phyloP scores from a whole-genome alignment of 2,797 vertebrate species.

The Merluccius polli region DNA sequence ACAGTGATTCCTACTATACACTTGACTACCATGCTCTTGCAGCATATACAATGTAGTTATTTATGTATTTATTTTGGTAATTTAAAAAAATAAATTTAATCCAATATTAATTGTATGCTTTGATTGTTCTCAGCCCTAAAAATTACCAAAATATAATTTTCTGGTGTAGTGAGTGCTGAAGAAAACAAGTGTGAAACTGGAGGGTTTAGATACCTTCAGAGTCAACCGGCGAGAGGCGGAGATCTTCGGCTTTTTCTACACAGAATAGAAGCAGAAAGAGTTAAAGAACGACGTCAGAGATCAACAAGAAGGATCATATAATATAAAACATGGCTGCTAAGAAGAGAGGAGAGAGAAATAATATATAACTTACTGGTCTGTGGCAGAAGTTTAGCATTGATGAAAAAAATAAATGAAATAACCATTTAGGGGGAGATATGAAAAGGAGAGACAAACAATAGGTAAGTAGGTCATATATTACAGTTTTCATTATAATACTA shows the following conservation, averaged over 20 bases:
- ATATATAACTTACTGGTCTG: conserved; percentile 55
- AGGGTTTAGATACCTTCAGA: conserved; percentile 61
- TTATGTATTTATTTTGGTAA: too few relatives aligned
- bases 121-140: neutral
- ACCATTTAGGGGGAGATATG: conserved; percentile 3
- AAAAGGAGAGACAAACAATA: neutral
- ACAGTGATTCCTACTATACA: too few relatives aligned
- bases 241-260: conserved; percentile 66
- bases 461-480: neutral
- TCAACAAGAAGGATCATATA: neutral
- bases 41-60: too few relatives aligned
- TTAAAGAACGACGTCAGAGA: neutral
- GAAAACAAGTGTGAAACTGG: neutral
- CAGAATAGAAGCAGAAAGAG: neutral
- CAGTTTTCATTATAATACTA: neutral
- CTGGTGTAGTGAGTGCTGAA: neutral
- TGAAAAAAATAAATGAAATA: conserved; percentile 3
- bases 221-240: conserved; percentile 66
- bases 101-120: neutral
- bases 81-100: too few relatives aligned
- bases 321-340: neutral
- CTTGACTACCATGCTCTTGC: too few relatives aligned
- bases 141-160: neutral
- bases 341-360: neutral
- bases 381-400: conserved; percentile 10